Conservation (phyloP, 2,113 vertebrate species). For the Polypterus senegalus region DNA sequence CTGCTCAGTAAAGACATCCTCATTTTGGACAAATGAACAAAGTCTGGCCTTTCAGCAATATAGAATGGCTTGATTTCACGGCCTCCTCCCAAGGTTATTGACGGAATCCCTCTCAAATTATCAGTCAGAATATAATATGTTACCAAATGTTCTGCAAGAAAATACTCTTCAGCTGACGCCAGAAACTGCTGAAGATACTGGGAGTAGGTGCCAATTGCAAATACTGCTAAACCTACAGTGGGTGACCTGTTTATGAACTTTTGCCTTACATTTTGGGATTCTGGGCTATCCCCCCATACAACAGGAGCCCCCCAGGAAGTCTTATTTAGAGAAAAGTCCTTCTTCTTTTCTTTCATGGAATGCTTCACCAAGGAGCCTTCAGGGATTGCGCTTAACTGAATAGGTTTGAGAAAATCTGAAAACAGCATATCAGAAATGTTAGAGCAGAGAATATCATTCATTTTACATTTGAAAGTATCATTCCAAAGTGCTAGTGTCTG, state of each 20-base stretch:
- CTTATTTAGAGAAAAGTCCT: slow-evolving; percentile 15
- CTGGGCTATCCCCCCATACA: slow-evolving; percentile 56
- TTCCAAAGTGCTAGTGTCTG: too few species aligned
- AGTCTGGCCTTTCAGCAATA: slow-evolving; percentile 39
- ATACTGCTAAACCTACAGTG: slow-evolving; percentile 41
- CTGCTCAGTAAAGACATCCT: slow-evolving; percentile 38
- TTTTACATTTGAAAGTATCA: too few species aligned
- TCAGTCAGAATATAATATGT: slow-evolving; percentile 58
- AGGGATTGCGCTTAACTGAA: too few species aligned
- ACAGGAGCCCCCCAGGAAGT: slow-evolving; percentile 61
- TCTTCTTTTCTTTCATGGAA: slow-evolving; percentile 1
- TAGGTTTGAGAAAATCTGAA: slow-evolving; percentile 8
- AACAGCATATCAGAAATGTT: slow-evolving; percentile 1
- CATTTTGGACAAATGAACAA: slow-evolving; percentile 37
- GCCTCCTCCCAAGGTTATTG: slow-evolving; percentile 28
- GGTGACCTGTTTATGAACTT: slow-evolving; percentile 36
- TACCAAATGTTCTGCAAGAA: slow-evolving; percentile 44
- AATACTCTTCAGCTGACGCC: slow-evolving; percentile 45
- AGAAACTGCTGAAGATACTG: slow-evolving; percentile 40
- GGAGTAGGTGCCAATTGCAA: slow-evolving; percentile 54
- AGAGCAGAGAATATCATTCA: not conserved
- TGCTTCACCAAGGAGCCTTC: slow-evolving; percentile 1
- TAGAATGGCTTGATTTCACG: slow-evolving; percentile 36
- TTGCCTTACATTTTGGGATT: slow-evolving; percentile 30
- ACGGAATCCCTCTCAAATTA: slow-evolving; percentile 33